These are phyloP conservation scores for Oncorhynchus tshawytscha DNA, from an alignment of 2,113 vertebrate genomes.

Conservation along the genomic window DNA sequence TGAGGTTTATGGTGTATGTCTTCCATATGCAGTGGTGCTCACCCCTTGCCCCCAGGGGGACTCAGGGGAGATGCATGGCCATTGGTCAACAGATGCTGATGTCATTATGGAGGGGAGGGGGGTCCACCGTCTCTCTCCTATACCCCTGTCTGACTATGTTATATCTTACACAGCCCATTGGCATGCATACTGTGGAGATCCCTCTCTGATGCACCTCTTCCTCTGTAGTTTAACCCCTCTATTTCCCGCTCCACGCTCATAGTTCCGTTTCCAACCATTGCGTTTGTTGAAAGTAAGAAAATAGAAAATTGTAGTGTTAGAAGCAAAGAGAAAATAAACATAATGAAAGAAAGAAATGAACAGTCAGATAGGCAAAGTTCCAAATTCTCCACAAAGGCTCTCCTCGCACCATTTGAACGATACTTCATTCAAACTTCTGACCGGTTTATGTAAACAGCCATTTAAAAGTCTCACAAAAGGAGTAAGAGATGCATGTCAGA, in stretches of 20 bases:
- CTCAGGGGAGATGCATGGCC: conserved; percentile 3
- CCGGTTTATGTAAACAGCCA: conserved; percentile 66
- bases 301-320: not conserved
- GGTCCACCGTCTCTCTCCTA: too few species aligned
- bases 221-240: not conserved
- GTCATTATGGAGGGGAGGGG: conserved; percentile 7
- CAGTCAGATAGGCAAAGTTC: conserved; percentile 53
- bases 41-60: too few species aligned
- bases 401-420: conserved; percentile 58
- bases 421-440: conserved; percentile 53
- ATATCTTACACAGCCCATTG: not conserved
- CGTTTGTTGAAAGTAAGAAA: not conserved
- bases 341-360: conserved; percentile 51
- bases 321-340: conserved; percentile 20
- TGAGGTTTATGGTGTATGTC: conserved; percentile 61
- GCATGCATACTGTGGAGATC: too few species aligned
- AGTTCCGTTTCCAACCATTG: not conserved
- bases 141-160: not conserved
- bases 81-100: conserved; percentile 34
- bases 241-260: not conserved
- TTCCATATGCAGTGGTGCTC: conserved; percentile 50
- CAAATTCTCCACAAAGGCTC: conserved; percentile 24
- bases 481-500: conserved; percentile 61
- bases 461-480: conserved; percentile 47
- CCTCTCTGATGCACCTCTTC: not conserved